Evolutionary conservation across 2,888 invertebrate genomes (phyloP).

Genomic region (Lottia gigantea): DNA sequence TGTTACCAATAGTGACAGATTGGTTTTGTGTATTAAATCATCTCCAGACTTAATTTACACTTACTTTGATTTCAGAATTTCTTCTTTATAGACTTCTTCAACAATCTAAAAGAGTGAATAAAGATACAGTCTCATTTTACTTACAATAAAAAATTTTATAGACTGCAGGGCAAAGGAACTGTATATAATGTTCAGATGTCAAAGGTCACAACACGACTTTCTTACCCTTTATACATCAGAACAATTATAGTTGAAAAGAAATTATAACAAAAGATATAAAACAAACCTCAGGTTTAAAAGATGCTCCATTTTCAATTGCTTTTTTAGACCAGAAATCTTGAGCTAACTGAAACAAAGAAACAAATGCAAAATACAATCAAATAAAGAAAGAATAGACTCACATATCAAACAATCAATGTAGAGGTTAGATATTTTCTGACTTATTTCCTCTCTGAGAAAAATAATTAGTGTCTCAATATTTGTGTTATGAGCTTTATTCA

Average conservation of each 20-base stretch:
- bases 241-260: background rate
- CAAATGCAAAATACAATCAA: conserved; percentile 56
- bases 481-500: no score
- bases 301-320: conserved; percentile 70
- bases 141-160: no score
- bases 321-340: conserved; percentile 93
- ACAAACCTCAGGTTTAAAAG: conserved; percentile 58
- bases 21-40: no score
- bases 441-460: no score
- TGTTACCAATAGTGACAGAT: no score
- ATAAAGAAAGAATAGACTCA: no score
- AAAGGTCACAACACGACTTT: background rate
- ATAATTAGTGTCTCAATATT: no score
- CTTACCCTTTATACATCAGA: background rate
- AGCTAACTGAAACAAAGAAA: conserved; percentile 80
- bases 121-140: no score
- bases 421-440: no score
- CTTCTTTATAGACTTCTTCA: conserved; percentile 88
- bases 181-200: background rate
- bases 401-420: no score
- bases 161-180: no score
- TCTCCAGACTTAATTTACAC: conserved; percentile 50
- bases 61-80: conserved; percentile 85
- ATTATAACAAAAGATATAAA: background rate
- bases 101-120: conserved; percentile 72